Evolutionary conservation across 2,888 invertebrate species (phyloP).

Genomic region (Coelinius sp.): DNA sequence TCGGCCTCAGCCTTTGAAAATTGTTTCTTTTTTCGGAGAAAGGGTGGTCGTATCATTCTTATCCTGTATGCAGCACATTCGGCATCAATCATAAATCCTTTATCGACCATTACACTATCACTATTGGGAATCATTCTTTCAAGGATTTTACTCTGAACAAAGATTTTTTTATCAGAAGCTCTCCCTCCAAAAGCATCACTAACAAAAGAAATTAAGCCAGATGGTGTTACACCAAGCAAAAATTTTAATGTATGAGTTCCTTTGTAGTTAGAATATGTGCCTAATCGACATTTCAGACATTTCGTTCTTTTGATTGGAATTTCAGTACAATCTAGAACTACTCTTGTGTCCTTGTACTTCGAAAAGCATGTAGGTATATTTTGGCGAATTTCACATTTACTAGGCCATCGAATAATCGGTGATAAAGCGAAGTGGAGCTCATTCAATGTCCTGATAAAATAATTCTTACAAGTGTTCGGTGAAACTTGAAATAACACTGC

Average conservation of each 20-base stretch:
- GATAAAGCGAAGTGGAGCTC: not conserved
- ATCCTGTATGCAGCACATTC: not conserved
- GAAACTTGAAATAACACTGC: slow-evolving; percentile 27
- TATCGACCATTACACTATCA: slow-evolving; percentile 50
- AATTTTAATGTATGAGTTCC: slow-evolving; percentile 42
- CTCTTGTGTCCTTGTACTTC: slow-evolving; percentile 18
- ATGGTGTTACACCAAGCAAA: slow-evolving; percentile 43
- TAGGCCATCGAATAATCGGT: slow-evolving; percentile 40
- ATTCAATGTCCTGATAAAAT: not conserved
- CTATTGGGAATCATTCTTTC: slow-evolving; percentile 36
- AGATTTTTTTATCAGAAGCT: slow-evolving; percentile 41
- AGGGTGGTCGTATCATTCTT: slow-evolving; percentile 41
- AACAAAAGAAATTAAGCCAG: slow-evolving; percentile 41
- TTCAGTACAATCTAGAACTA: slow-evolving; percentile 40
- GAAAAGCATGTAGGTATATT: slow-evolving; percentile 9
- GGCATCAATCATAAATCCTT: slow-evolving; percentile 48
- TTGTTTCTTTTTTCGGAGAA: slow-evolving; percentile 36
- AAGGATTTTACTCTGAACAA: slow-evolving; percentile 26
- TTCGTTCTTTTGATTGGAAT: slow-evolving; percentile 15
- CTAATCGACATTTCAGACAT: slow-evolving; percentile 24
- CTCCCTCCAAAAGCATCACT: slow-evolving; percentile 45
- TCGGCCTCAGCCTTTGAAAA: slow-evolving; percentile 39
- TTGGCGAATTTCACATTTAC: not conserved
- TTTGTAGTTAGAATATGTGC: slow-evolving; percentile 45
- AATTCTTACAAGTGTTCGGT: not conserved